Conservation (phyloP, 2,113 vertebrate species). For the Motacilla alba region DNA sequence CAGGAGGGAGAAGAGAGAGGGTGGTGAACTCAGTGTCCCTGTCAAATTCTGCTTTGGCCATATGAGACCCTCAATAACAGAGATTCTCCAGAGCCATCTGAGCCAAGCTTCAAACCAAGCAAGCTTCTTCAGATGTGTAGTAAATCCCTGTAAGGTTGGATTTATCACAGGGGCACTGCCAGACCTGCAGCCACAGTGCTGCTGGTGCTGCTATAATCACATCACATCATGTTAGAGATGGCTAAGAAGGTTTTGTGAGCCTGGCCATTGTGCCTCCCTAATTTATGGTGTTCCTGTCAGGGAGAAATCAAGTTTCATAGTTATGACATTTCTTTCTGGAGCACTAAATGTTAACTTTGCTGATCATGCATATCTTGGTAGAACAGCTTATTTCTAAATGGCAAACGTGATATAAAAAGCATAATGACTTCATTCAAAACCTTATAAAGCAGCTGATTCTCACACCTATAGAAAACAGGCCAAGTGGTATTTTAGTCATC, state of each 20-base stretch:
- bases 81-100: neutral
- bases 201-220: constrained; percentile 26
- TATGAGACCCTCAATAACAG: neutral
- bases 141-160: neutral
- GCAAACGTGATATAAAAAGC: constrained; percentile 55
- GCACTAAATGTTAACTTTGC: constrained; percentile 68
- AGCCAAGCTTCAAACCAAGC: neutral
- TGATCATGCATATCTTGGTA: constrained; percentile 51
- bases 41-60: neutral
- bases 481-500: constrained; percentile 38
- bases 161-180: constrained; percentile 6
- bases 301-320: constrained; percentile 66
- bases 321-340: constrained; percentile 69
- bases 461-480: constrained; percentile 42
- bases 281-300: constrained; percentile 57
- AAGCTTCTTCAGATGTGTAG: neutral
- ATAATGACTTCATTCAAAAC: constrained; percentile 54
- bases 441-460: constrained; percentile 42
- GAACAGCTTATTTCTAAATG: constrained; percentile 60
- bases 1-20: neutral
- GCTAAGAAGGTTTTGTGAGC: constrained; percentile 21
- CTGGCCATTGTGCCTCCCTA: constrained; percentile 5
- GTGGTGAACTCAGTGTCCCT: neutral
- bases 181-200: neutral
- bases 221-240: constrained; percentile 39